Conservation (phyloP, 2,113 vertebrate species). For the Lamprologus lemairii region DNA sequence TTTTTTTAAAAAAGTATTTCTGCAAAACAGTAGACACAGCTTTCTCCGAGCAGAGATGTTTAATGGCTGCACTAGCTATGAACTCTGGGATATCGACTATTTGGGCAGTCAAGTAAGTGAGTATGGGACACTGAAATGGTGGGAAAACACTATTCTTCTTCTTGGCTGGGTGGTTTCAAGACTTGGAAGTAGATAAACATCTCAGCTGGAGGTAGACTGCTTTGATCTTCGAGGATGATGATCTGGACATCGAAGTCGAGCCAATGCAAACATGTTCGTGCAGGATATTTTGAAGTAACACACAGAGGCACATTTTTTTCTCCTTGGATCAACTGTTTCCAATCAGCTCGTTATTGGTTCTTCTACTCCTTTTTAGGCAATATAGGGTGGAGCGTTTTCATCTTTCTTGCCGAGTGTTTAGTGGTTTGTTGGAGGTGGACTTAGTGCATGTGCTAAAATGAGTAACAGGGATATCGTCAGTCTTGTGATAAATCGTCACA, state of each 20-base stretch:
- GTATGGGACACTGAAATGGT: conserved; percentile 64
- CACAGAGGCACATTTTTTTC: not conserved
- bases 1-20: conserved; percentile 43
- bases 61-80: conserved; percentile 71
- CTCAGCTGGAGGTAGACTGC: conserved; percentile 63
- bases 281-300: conserved; percentile 64
- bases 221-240: conserved; percentile 75
- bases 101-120: conserved; percentile 53
- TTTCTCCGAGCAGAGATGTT: conserved; percentile 56
- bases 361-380: conserved; percentile 8
- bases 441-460: not conserved
- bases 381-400: not conserved
- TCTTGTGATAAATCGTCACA: not conserved
- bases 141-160: conserved; percentile 66
- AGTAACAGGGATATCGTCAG: not conserved
- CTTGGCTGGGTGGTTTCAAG: conserved; percentile 69
- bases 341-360: conserved; percentile 34
- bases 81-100: conserved; percentile 74
- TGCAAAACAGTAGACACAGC: conserved; percentile 15
- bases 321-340: conserved; percentile 46
- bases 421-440: not conserved
- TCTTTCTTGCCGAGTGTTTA: not conserved
- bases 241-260: conserved; percentile 64
- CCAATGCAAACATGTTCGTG: conserved; percentile 75
- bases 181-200: conserved; percentile 78